Evolutionary conservation across 2,888 invertebrate species (phyloP).

Genomic region (Punctoribates punctum): DNA sequence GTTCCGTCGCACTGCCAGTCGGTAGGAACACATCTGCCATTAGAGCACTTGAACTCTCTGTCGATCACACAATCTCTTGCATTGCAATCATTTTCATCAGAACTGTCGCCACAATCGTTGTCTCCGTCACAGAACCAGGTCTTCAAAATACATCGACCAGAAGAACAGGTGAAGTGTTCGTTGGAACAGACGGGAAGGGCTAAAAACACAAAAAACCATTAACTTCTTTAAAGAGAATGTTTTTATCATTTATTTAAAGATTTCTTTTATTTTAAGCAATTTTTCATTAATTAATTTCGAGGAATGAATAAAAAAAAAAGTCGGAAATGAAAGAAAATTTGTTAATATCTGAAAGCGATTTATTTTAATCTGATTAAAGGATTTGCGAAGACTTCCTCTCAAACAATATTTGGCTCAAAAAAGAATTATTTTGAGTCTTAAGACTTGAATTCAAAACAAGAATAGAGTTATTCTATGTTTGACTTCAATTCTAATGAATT

Average conservation of each 20-base stretch:
- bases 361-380: too few species aligned
- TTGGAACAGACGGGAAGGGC: slow-evolving; percentile 43
- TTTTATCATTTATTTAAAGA: background rate
- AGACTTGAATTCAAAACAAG: too few species aligned
- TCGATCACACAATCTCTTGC: slow-evolving; percentile 47
- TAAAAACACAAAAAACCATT: background rate
- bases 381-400: too few species aligned
- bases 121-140: slow-evolving; percentile 47
- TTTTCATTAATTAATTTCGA: too few species aligned
- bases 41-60: slow-evolving; percentile 50
- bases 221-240: background rate
- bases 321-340: too few species aligned
- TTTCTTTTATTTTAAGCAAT: too few species aligned
- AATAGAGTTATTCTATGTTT: too few species aligned
- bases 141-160: slow-evolving; percentile 45
- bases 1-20: slow-evolving; percentile 50
- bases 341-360: too few species aligned
- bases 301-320: too few species aligned
- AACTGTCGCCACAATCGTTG: slow-evolving; percentile 44
- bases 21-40: slow-evolving; percentile 49
- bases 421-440: too few species aligned
- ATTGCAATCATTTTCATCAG: slow-evolving; percentile 45
- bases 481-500: too few species aligned
- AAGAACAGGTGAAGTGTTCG: slow-evolving; percentile 46
- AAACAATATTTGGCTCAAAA: too few species aligned